These are phyloP conservation scores for Hypsopygia costalis DNA, from an alignment of 2,888 invertebrate species.

Conservation along the genomic window DNA sequence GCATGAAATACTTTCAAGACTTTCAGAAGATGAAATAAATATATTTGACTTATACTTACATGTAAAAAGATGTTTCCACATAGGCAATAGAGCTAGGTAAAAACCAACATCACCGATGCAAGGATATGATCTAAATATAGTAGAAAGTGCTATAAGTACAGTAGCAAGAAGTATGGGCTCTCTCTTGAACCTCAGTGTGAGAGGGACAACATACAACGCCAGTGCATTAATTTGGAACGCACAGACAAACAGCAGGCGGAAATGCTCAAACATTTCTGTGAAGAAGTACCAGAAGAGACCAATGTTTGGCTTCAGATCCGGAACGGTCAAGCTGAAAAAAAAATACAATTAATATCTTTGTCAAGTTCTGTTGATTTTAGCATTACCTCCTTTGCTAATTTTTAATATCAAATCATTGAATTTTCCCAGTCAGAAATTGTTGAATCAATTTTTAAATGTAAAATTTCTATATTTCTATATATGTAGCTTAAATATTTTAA, in stretches of 20 bases:
- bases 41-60: constrained; percentile 81
- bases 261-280: constrained; percentile 99
- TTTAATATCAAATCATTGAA: too few species aligned
- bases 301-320: constrained; percentile 97
- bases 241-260: constrained; percentile 95
- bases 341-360: too few species aligned
- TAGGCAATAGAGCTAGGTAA: constrained; percentile 92
- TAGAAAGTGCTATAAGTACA: constrained; percentile 88
- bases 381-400: too few species aligned
- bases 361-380: too few species aligned
- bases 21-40: too few species aligned
- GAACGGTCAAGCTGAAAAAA: constrained; percentile 89
- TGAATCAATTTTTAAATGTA: too few species aligned
- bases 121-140: constrained; percentile 98
- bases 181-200: constrained; percentile 88
- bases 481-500: too few species aligned
- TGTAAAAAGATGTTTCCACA: constrained; percentile 93
- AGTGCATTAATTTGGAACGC: constrained; percentile 98
- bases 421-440: too few species aligned
- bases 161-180: constrained; percentile 91
- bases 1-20: too few species aligned
- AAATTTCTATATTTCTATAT: too few species aligned
- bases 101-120: constrained; percentile 97
- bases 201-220: constrained; percentile 93
- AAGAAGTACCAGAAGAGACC: constrained; percentile 99